Conservation (phyloP, 2,797 vertebrate genomes). For the Gymnocypris eckloni region DNA sequence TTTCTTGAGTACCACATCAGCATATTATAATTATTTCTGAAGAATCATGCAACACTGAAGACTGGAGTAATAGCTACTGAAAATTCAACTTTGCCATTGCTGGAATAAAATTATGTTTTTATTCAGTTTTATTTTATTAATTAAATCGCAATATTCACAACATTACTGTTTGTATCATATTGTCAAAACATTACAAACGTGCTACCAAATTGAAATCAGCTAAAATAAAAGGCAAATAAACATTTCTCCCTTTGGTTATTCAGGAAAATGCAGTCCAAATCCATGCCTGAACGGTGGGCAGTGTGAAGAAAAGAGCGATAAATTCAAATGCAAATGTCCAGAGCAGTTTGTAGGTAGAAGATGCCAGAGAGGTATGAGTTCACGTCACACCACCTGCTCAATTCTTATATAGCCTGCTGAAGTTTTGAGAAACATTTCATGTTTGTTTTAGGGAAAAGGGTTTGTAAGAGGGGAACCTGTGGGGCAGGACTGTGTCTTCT, state of each 20-base stretch:
- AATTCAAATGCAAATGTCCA: slow-evolving; percentile 75
- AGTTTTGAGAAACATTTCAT: background rate
- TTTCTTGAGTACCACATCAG: background rate
- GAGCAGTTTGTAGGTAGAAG: slow-evolving; percentile 69
- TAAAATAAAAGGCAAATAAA: background rate
- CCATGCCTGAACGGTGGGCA: slow-evolving; percentile 75
- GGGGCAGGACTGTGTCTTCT: slow-evolving; percentile 77
- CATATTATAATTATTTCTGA: background rate
- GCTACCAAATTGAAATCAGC: background rate
- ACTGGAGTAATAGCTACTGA: background rate
- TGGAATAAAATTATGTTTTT: background rate
- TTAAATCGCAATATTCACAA: background rate
- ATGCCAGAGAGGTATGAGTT: slow-evolving; percentile 75
- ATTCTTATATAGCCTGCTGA: background rate
- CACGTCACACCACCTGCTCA: background rate
- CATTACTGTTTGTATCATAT: background rate
- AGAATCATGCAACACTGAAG: background rate
- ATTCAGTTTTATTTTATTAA: no score
- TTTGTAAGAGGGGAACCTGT: slow-evolving; percentile 68
- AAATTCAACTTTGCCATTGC: background rate
- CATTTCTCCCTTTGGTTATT: background rate
- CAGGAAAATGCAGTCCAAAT: slow-evolving; percentile 75
- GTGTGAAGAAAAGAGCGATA: slow-evolving; percentile 68
- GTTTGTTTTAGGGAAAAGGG: slow-evolving; percentile 62
- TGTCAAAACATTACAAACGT: background rate